Percentiles rank a stretch among this genome's conserved stretches.
Evolutionary conservation across 2,888 invertebrate genomes (phyloP).

Genomic region (Spilosoma lubricipeda): DNA sequence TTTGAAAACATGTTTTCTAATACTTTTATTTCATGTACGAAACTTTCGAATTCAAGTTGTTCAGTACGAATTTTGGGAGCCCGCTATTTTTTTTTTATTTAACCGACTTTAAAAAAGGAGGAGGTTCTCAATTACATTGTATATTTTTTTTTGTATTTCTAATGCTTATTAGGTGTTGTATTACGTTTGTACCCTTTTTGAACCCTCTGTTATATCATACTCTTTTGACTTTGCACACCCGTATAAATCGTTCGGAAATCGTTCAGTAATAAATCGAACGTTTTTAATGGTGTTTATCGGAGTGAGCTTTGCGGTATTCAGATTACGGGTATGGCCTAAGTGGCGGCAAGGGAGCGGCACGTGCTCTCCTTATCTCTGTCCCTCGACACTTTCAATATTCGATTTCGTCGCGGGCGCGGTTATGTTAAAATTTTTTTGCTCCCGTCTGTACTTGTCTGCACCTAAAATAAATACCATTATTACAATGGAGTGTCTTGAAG

Average conservation of each 20-base stretch:
- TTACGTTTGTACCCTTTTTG: slow-evolving; percentile 41
- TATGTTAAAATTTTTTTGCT: slow-evolving; percentile 62
- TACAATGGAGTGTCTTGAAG: slow-evolving; percentile 50
- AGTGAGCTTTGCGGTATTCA: slow-evolving; percentile 85
- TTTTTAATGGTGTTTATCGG: slow-evolving; percentile 86
- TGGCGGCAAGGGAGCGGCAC: slow-evolving; percentile 82
- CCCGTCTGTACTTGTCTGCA: slow-evolving; percentile 51
- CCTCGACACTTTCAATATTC: slow-evolving; percentile 86
- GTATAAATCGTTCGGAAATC: slow-evolving; percentile 81
- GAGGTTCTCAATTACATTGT: too few species aligned
- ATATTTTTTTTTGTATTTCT: neutral
- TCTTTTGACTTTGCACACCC: slow-evolving; percentile 51
- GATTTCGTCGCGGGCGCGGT: slow-evolving; percentile 76
- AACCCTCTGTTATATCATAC: slow-evolving; percentile 46
- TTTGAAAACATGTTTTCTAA: neutral
- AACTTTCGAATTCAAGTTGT: neutral
- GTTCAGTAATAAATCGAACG: slow-evolving; percentile 85
- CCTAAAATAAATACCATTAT: slow-evolving; percentile 58
- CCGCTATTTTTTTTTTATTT: neutral
- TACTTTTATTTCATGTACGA: neutral
- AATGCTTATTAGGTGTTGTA: slow-evolving; percentile 4
- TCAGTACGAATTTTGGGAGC: neutral
- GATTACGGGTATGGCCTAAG: slow-evolving; percentile 81
- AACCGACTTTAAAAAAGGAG: too few species aligned
- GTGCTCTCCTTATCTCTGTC: slow-evolving; percentile 82